These are phyloP conservation scores for Marcusenius ussheri DNA, from an alignment of 2,113 vertebrate genomes.

Conservation along the genomic window DNA sequence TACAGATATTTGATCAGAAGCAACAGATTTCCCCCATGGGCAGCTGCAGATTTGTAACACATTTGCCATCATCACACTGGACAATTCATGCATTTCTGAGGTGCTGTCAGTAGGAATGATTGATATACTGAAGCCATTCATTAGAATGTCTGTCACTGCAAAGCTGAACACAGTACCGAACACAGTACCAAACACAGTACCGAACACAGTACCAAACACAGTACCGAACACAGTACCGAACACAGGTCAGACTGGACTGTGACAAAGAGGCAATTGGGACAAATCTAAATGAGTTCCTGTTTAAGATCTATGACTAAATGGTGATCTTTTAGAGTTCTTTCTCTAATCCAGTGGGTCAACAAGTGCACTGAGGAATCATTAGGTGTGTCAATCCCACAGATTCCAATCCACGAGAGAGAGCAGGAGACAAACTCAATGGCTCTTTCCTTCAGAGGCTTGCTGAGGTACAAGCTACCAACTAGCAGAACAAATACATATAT, in stretches of 20 bases:
- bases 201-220: neutral
- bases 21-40: neutral
- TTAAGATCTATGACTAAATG: neutral
- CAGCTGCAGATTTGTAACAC: neutral
- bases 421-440: neutral
- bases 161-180: neutral
- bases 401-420: neutral
- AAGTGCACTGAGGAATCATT: neutral
- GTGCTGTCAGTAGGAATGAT: neutral
- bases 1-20: neutral
- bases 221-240: neutral
- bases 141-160: neutral
- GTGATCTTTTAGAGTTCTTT: neutral
- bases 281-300: neutral
- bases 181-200: neutral
- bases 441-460: neutral
- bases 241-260: neutral
- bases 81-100: neutral
- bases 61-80: neutral
- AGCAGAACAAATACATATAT: neutral
- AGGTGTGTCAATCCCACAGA: neutral
- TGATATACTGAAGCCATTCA: neutral
- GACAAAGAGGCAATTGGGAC: neutral
- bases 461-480: neutral
- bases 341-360: neutral